Evolutionary conservation across 2,888 invertebrate genomes (phyloP), one percentile per base, ranked within the genome.

Genomic region (Caenorhabditis virilis): DNA sequence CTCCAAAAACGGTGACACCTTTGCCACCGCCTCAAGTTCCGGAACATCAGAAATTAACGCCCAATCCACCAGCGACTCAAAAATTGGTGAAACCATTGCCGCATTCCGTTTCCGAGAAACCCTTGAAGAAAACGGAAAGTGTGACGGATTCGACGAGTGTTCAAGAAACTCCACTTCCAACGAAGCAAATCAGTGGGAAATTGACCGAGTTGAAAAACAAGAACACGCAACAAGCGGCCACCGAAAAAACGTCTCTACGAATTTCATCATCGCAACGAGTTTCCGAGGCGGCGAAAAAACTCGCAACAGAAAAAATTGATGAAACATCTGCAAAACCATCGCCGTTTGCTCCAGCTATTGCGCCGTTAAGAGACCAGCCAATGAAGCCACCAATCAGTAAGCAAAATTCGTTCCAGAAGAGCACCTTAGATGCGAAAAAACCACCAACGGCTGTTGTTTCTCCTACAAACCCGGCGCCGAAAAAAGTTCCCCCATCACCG

Each of bases 151-250:
- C 33, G 18, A 26, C 36, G 2, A 23, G 7, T 11, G 45, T 41
- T 16, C 22, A 27, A 6, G 6, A 9, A 3, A n/a, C 46, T 0
- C 36, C 45, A 25, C n/a, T 20, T 2, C 25, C 51, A 15, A 15
- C 45, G 15, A 72, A 66, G 42, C 62, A 70, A 56, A 67, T 73
- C 25, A 63, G 60, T 23, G 73, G 73, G 0, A 73, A 73, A 49
- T 38, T 73, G 38, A 70, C 65, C 6, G 73, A 73, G 45, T 39
- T 73, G 41, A 73, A 70, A 26, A 64, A 39, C 11, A 60, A 58
- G 23, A 60, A 72, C 26, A 60, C 46, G 2, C 42, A 46, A 1
- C 20, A 27, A 13, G 38, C 55, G 7, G n/a, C 16, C 16, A 57
- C 54, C 0, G 42, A 45, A 25, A 56, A 50, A 41, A 45, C 62